Base-by-base conservation (phyloP, 2,888 invertebrate genomes). In the Neria commutata region DNA sequence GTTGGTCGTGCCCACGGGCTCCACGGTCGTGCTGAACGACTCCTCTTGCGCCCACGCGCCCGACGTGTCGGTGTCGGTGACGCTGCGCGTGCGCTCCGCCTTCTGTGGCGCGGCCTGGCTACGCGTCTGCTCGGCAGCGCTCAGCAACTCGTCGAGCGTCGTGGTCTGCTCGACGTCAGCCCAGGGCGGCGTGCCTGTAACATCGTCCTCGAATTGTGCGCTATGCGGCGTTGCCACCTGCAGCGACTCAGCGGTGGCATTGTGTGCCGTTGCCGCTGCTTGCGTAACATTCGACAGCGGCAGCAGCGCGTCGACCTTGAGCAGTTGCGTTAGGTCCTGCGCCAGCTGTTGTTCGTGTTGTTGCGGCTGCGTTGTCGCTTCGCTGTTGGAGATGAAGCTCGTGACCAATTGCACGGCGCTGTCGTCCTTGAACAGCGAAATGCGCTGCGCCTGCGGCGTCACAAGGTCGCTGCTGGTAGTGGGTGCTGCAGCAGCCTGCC, bases 271-370 rank as follows among this genome's bases (percentile, higher is more conserved):
- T 2, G n/a, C n/a, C 56, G 14, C 54, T 57, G 5, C 34, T 45
- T 2, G 37, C n/a, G 64, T 40, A 3, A 59, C 54, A 24, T 62
- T 56, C 2, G 53, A 21, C 45, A 67, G 50, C 14, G 76, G 78
- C 66, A 75, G 59, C 59, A 77, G 63, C 19, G 74, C 69, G 62
- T 77, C 78, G 54, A 60, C 74, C 69, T 72, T 74, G 61, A 79
- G 70, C 63, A 78, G 58, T 47, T 77, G 69, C 26, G 65, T 62
- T 59, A 77, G 56, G 55, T 64, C 58, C 59, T 58, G 21, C 58
- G 60, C 33, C 16, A 17, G 49, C 26, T 54, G 54, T 37, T 60
- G 60, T 55, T 25, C 63, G 2, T 17, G 26, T 56, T 40, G 45
- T 33, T 58, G 33, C 33, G n/a, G 46, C 52, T 11, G 55, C 45